A percentile compares a stretch with the other conserved stretches of the same genome.
Evolutionary conservation across 2,888 invertebrate genomes (phyloP).

Genomic region (Smittia sp.): DNA sequence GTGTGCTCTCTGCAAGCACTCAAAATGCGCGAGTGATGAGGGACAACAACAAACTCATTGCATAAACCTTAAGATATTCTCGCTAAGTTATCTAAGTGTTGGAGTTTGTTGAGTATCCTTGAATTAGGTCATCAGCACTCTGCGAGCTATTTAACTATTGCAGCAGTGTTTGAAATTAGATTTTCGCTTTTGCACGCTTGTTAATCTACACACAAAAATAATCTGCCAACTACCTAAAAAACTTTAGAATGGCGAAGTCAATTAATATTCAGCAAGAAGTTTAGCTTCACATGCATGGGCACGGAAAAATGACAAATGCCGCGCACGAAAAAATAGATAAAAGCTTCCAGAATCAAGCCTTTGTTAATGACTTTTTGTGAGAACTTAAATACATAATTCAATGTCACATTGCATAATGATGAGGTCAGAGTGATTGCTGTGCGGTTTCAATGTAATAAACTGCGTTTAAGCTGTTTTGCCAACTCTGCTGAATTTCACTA

Average conservation of each 20-base stretch:
- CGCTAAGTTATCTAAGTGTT: neutral
- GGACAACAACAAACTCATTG: neutral
- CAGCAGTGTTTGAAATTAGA: neutral
- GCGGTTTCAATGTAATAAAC: too few species aligned
- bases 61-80: neutral
- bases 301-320: slow-evolving; percentile 3
- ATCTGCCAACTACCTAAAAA: neutral
- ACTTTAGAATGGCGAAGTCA: neutral
- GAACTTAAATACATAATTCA: slow-evolving; percentile 20
- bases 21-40: neutral
- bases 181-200: slow-evolving; percentile 1
- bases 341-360: slow-evolving; percentile 6
- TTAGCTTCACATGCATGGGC: neutral
- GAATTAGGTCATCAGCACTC: neutral
- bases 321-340: neutral
- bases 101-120: neutral
- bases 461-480: too few species aligned
- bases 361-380: slow-evolving; percentile 7
- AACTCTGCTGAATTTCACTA: too few species aligned
- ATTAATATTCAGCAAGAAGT: too few species aligned
- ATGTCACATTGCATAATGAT: slow-evolving; percentile 34
- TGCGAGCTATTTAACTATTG: neutral
- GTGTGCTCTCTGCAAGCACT: neutral
- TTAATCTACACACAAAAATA: neutral
- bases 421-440: slow-evolving; percentile 8